Evolutionary conservation across 2,888 invertebrate species (phyloP).

Genomic region (Chymomyza fuscimana): DNA sequence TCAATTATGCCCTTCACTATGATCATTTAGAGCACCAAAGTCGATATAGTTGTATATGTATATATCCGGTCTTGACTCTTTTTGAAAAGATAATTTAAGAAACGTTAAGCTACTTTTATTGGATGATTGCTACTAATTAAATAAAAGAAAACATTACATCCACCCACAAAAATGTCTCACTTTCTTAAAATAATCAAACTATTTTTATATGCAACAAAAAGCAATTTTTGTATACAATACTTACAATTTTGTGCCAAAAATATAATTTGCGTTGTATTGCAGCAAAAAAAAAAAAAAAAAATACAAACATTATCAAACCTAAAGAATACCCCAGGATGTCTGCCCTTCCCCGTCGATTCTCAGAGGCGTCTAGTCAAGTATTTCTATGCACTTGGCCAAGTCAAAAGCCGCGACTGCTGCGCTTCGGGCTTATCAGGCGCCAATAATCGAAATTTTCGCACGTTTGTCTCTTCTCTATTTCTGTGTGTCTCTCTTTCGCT

Average conservation of each 20-base stretch:
- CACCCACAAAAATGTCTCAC: background rate
- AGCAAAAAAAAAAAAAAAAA: constrained; percentile 16
- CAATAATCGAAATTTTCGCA: constrained; percentile 42
- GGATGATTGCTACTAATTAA: too few species aligned
- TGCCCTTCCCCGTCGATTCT: background rate
- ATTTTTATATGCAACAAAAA: constrained; percentile 35
- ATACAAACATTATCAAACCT: constrained; percentile 23
- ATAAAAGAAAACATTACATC: background rate
- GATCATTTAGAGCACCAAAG: too few species aligned
- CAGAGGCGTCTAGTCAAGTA: background rate
- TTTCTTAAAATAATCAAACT: constrained; percentile 21
- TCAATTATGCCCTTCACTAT: too few species aligned
- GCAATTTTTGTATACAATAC: constrained; percentile 13
- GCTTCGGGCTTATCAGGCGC: constrained; percentile 49
- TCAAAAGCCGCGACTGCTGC: constrained; percentile 4
- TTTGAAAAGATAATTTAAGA: too few species aligned
- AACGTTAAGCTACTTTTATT: too few species aligned
- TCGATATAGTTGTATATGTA: too few species aligned
- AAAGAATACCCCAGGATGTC: constrained; percentile 2
- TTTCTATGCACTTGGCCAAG: background rate
- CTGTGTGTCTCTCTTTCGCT: constrained; percentile 25
- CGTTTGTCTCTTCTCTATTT: constrained; percentile 34
- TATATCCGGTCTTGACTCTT: too few species aligned
- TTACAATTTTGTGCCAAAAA: constrained; percentile 36
- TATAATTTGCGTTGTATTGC: constrained; percentile 21